Conservation (phyloP, 2,113 vertebrate species). For the Loxodonta africana region DNA sequence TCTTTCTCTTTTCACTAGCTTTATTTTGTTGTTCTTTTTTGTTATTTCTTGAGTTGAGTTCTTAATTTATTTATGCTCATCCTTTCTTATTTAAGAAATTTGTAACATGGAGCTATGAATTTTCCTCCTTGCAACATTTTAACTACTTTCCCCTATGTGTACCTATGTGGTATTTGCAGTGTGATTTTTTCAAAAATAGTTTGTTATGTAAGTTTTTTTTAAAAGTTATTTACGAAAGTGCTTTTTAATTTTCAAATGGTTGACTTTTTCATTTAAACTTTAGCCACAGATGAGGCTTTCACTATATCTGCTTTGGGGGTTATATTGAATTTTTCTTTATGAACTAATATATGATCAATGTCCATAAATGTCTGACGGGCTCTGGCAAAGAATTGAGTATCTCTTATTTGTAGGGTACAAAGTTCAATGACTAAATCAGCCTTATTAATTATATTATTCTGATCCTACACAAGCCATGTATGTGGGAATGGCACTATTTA, state of each 20-base stretch:
- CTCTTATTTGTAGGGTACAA: conserved; percentile 65
- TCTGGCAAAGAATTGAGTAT: conserved; percentile 52
- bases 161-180: not conserved
- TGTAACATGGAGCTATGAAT: not conserved
- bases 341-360: conserved; percentile 74
- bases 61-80: not conserved
- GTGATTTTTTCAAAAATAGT: not conserved
- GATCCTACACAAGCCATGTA: not conserved
- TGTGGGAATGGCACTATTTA: not conserved
- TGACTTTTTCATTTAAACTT: conserved; percentile 72
- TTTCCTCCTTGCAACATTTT: not conserved
- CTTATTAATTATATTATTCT: conserved; percentile 56
- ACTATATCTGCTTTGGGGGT: conserved; percentile 15
- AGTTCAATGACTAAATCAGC: conserved; percentile 71
- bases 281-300: conserved; percentile 27
- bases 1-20: not conserved
- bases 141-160: not conserved
- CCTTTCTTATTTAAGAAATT: not conserved
- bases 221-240: conserved; percentile 64
- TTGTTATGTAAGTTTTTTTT: not conserved
- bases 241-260: conserved; percentile 66
- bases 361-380: conserved; percentile 79
- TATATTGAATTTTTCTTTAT: conserved; percentile 68
- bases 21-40: not conserved
- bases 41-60: not conserved